Evolutionary conservation across 53 echinoderm and acorn worm species (phyloP).

Genomic region (Temnopleurus reevesii): DNA sequence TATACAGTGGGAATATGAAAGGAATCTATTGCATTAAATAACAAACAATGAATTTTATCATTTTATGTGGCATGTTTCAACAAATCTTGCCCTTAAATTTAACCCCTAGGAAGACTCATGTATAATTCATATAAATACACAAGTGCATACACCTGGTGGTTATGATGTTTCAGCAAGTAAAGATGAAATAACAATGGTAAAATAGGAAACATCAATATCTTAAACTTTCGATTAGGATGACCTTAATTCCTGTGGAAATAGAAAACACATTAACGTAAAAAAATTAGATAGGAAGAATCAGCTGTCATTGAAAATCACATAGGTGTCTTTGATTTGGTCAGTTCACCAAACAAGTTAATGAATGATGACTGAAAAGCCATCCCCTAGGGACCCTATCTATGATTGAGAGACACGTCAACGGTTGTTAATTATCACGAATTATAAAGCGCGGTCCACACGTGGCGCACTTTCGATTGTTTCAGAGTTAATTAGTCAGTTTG

Average conservation of each 20-base stretch:
- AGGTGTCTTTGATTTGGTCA: background rate
- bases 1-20: too few relatives aligned
- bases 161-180: background rate
- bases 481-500: too few relatives aligned
- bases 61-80: too few relatives aligned
- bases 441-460: background rate
- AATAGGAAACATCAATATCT: background rate
- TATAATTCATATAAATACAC: too few relatives aligned
- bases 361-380: background rate
- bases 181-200: conserved; percentile 1
- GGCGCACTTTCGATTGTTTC: background rate
- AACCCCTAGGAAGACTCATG: too few relatives aligned
- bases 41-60: too few relatives aligned
- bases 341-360: conserved; percentile 26
- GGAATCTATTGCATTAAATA: too few relatives aligned
- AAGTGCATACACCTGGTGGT: background rate
- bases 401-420: conserved; percentile 14
- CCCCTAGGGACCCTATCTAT: background rate
- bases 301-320: background rate
- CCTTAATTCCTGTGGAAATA: background rate
- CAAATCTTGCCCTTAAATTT: too few relatives aligned
- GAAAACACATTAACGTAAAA: background rate
- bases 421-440: background rate
- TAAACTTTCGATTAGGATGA: background rate
- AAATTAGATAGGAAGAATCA: background rate